Evolutionary conservation across 37 sponge, comb jelly and placozoan genomes (phyloP).

Genomic region (Aphrocallistes beatrix): DNA sequence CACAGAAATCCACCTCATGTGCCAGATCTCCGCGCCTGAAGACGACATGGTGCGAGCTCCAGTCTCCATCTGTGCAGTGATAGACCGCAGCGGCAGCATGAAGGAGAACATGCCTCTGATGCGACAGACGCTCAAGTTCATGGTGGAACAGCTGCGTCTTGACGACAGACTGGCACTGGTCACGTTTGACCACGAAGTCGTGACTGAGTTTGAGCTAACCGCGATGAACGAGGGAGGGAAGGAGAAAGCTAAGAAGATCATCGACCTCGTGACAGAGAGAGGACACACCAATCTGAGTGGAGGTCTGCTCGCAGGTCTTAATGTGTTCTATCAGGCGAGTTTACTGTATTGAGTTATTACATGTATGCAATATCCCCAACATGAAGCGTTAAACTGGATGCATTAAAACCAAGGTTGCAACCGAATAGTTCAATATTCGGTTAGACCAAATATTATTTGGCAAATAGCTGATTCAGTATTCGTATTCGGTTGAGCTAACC

Average conservation of each 20-base stretch:
- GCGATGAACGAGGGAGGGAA: conserved; percentile 70
- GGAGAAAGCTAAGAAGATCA: conserved; percentile 56
- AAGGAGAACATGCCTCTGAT: conserved; percentile 67
- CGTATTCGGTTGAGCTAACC: too few species aligned
- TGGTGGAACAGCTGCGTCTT: conserved; percentile 69
- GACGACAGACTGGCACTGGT: conserved; percentile 64
- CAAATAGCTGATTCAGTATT: too few species aligned
- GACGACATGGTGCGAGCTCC: conserved; percentile 64
- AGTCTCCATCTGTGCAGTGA: conserved; percentile 79
- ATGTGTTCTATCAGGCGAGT: conserved; percentile 32
- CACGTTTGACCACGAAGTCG: conserved; percentile 81
- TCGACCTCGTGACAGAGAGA: conserved; percentile 51
- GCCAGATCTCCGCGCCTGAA: background rate
- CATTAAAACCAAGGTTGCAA: too few species aligned
- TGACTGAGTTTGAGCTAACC: conserved; percentile 44
- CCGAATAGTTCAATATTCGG: too few species aligned
- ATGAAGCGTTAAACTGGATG: too few species aligned
- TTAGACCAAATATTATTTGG: too few species aligned
- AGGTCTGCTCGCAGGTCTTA: conserved; percentile 72
- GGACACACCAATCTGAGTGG: conserved; percentile 94
- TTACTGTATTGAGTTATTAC: background rate
- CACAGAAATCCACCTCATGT: conserved; percentile 8
- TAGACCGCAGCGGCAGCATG: conserved; percentile 86
- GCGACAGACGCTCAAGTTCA: conserved; percentile 69
- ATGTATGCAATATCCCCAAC: too few species aligned